Evolutionary conservation across 2,113 vertebrate species (phyloP).

Genomic region (Tautogolabrus adspersus): DNA sequence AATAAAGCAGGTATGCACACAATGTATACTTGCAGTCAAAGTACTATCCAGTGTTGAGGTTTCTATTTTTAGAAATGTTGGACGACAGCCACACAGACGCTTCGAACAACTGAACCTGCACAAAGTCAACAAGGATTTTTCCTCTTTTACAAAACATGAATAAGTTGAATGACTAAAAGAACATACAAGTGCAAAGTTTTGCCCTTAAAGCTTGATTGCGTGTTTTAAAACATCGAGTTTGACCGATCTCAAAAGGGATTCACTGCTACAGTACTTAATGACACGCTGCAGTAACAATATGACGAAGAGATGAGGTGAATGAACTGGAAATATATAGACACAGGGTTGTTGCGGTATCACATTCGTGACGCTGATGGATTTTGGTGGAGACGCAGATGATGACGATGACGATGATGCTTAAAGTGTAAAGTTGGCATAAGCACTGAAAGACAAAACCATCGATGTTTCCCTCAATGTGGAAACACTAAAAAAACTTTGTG

Average conservation of each 20-base stretch:
- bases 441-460: not conserved
- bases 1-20: conserved; percentile 58
- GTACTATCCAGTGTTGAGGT: conserved; percentile 51
- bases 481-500: not conserved
- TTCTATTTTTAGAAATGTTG: conserved; percentile 29
- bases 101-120: conserved; percentile 44
- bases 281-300: conserved; percentile 23
- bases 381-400: not conserved
- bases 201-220: conserved; percentile 71
- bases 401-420: not conserved
- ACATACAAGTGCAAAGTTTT: conserved; percentile 69
- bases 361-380: conserved; percentile 26
- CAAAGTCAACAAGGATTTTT: conserved; percentile 20
- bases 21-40: conserved; percentile 35
- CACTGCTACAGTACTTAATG: conserved; percentile 75
- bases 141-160: conserved; percentile 11
- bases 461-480: not conserved
- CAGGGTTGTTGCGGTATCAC: conserved; percentile 15
- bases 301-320: not conserved
- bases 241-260: conserved; percentile 70
- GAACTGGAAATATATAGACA: not conserved
- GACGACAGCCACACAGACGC: conserved; percentile 32
- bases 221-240: conserved; percentile 50
- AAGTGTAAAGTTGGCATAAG: not conserved
- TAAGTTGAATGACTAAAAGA: conserved; percentile 40